Percentiles rank a stretch among this genome's conserved stretches.
These are phyloP conservation scores for Phania funesta DNA, from an alignment of 2,888 invertebrate genomes.

Conservation along the genomic window DNA sequence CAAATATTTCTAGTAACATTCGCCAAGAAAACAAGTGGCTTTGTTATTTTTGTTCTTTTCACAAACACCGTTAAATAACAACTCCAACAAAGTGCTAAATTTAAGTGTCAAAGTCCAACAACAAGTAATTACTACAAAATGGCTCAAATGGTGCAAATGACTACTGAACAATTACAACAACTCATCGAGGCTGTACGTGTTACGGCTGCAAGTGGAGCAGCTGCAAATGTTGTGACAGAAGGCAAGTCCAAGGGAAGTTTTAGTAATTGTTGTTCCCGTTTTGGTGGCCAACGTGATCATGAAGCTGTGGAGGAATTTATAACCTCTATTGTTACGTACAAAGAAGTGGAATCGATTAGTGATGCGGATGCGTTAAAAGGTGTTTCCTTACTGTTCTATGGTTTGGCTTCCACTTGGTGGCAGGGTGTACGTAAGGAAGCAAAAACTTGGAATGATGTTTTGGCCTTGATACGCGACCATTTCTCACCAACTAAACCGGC, in stretches of 20 bases:
- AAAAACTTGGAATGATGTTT: constrained; percentile 73
- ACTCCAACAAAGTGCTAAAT: not conserved
- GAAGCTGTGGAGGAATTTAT: constrained; percentile 78
- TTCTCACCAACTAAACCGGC: constrained; percentile 77
- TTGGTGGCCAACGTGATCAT: constrained; percentile 76
- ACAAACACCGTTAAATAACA: constrained; percentile 7
- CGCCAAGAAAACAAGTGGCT: constrained; percentile 56
- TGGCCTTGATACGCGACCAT: constrained; percentile 75
- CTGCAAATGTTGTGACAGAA: constrained; percentile 41
- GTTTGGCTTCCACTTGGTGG: constrained; percentile 76
- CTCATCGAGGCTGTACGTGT: constrained; percentile 74
- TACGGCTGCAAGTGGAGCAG: constrained; percentile 68
- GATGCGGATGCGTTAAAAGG: constrained; percentile 76
- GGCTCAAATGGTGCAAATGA: constrained; percentile 71
- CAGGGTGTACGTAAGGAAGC: constrained; percentile 76
- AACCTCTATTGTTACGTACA: constrained; percentile 75
- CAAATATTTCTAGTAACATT: constrained; percentile 50
- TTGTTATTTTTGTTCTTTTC: constrained; percentile 37
- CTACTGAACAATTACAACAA: constrained; percentile 75
- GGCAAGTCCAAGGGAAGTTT: constrained; percentile 76
- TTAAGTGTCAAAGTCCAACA: constrained; percentile 10
- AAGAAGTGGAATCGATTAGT: constrained; percentile 76
- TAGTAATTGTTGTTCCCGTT: constrained; percentile 73
- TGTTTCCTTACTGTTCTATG: constrained; percentile 74
- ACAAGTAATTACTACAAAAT: constrained; percentile 62